Evolutionary conservation across 2,797 vertebrate genomes (phyloP), one percentile per base, ranked within the genome.

Genomic region (Acanthis flammea): DNA sequence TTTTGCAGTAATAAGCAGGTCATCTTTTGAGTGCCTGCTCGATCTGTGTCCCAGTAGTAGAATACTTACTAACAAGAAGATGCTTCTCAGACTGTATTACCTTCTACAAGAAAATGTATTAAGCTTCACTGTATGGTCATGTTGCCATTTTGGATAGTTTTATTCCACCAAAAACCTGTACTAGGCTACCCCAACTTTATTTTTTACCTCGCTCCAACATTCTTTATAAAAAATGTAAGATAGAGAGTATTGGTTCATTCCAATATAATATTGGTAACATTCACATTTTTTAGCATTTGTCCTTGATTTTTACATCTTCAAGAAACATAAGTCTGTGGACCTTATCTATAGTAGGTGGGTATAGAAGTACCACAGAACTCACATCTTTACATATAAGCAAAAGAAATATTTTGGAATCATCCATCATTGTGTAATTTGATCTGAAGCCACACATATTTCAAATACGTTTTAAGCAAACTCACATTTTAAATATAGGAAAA

Each of bases 141-240:
- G 1, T 53, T 57, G 17, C 5, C 23, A 35, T 51, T 87, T 72
- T n/a, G 12, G 12, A 37, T n/a, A 51, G 22, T 25, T 35, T 30
- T 3, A n/a, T 14, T 44, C 19, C 23, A 80, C 9, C 17, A 75
- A 65, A 65, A 76, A 5, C 5, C 16, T 37, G 4, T 27, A 48
- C 2, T 48, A 33, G 9, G 19, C 19, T 76, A 68, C 15, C 5
- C 3, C 17, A 18, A 2, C 3, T 42, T 45, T 67, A 28, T 41
- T 19, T 19, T 37, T 11, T 11, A 6, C 1, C 22, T 27, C 9
- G 6, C 5, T 5, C 35, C 2, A 12, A n/a, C 6, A 16, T 57
- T 22, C 7, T 54, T 48, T 58, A 27, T 27, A 62, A 71, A 39
- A 57, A 12, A 33, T 61, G 33, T 15, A 47, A 53, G 14, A 27